phyloP scores from a whole-genome alignment of 2,888 invertebrate genomes.

The Seladonia tumulorum region DNA sequence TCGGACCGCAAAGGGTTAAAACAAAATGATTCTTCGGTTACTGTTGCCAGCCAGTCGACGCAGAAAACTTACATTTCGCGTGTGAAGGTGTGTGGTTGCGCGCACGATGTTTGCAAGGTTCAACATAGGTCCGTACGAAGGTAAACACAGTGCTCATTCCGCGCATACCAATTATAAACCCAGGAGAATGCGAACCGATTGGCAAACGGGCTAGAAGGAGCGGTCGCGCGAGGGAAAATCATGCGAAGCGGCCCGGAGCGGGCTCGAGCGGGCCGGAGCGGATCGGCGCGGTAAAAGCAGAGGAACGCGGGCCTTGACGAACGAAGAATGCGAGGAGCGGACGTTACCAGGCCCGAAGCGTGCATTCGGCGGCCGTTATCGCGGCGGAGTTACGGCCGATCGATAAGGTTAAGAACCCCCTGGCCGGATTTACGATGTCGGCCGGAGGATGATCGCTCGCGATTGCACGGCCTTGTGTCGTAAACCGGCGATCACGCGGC shows the following conservation, averaged over 20 bases:
- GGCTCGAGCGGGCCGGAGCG: neutral
- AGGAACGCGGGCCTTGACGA: slow-evolving; percentile 10
- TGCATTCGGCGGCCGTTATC: slow-evolving; percentile 63
- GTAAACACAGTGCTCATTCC: neutral
- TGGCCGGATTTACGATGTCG: slow-evolving; percentile 81
- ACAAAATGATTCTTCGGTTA: neutral
- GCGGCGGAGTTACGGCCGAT: slow-evolving; percentile 68
- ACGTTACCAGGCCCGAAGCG: slow-evolving; percentile 48
- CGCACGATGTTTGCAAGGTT: neutral
- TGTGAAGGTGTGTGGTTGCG: neutral
- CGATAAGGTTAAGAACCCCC: slow-evolving; percentile 82
- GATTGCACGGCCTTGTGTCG: slow-evolving; percentile 84
- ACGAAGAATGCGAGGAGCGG: slow-evolving; percentile 41
- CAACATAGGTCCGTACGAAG: neutral
- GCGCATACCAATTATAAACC: slow-evolving; percentile 13
- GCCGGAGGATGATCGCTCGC: slow-evolving; percentile 82
- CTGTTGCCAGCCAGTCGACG: neutral
- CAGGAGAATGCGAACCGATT: neutral
- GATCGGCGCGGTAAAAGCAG: slow-evolving; percentile 17
- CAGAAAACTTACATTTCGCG: neutral
- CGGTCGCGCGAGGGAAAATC: neutral
- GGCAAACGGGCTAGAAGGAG: neutral
- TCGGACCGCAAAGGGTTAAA: neutral
- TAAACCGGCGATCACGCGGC: slow-evolving; percentile 78
- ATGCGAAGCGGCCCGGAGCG: neutral